Evolutionary conservation across 2,113 vertebrate genomes (phyloP).

Genomic region (Onychostoma macrolepis): DNA sequence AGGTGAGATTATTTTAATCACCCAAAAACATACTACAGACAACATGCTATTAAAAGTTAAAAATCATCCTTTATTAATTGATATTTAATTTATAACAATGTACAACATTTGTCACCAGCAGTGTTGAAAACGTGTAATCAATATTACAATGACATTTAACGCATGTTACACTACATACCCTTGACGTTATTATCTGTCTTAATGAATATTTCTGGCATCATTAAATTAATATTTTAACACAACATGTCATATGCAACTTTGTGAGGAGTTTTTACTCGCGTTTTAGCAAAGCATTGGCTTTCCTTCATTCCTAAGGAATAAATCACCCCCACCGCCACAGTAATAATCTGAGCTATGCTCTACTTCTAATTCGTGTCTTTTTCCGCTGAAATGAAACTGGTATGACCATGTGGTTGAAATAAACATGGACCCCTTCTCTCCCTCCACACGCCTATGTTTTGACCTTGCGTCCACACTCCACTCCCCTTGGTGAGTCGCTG

Average conservation of each 20-base stretch:
- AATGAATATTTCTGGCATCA: neutral
- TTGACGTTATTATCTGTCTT: neutral
- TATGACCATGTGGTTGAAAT: neutral
- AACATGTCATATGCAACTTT: neutral
- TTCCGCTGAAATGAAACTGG: neutral
- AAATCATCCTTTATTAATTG: neutral
- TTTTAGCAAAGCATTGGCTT: neutral
- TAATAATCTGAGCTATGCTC: neutral
- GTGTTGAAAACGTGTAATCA: neutral
- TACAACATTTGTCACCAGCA: neutral
- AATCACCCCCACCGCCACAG: neutral
- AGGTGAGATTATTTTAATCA: neutral
- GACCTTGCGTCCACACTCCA: conserved; percentile 70
- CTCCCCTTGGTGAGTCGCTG: neutral
- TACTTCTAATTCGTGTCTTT: neutral
- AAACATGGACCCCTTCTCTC: neutral
- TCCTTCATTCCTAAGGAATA: neutral
- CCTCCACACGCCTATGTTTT: conserved; percentile 65
- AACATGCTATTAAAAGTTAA: neutral
- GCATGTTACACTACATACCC: neutral
- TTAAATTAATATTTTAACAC: neutral
- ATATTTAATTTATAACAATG: neutral
- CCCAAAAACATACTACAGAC: neutral
- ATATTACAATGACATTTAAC: neutral
- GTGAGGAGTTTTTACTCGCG: neutral